A percentile compares a stretch with the other conserved stretches of the same genome.
Evolutionary conservation across 2,113 vertebrate species (phyloP).

Genomic region (Motacilla alba): DNA sequence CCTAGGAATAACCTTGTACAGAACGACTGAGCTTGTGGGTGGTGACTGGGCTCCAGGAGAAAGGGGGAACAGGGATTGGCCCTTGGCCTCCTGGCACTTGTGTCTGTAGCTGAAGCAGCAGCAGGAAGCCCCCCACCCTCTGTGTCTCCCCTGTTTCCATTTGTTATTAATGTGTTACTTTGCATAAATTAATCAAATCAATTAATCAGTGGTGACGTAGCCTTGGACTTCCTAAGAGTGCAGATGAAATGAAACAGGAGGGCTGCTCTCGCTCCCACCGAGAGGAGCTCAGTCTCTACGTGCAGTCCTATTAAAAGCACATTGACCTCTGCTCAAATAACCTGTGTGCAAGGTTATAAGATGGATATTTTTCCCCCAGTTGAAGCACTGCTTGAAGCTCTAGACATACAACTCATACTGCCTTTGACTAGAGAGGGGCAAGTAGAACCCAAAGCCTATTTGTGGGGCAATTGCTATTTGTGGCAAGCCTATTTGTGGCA

Average conservation of each 20-base stretch:
- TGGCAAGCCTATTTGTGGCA: not conserved
- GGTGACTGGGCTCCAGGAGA: not conserved
- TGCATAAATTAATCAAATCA: not conserved
- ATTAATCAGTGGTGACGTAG: not conserved
- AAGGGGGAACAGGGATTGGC: not conserved
- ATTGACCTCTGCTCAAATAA: not conserved
- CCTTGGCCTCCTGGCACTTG: not conserved
- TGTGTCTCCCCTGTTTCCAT: not conserved
- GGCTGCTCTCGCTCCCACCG: not conserved
- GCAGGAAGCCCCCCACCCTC: not conserved
- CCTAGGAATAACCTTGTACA: not conserved
- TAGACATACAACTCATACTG: not conserved
- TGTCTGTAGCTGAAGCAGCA: not conserved
- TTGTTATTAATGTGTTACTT: not conserved
- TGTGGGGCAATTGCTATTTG: no score
- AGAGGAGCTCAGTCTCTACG: fast-evolving
- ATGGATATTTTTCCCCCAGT: not conserved
- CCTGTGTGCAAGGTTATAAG: not conserved
- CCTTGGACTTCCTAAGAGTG: not conserved
- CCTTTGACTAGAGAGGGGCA: not conserved
- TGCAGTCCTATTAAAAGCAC: not conserved
- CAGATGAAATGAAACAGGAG: not conserved
- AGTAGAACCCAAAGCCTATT: not conserved
- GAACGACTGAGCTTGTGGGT: not conserved
- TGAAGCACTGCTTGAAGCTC: not conserved